phyloP scores from a whole-genome alignment of 2,888 invertebrate genomes.

The Caenorhabditis sp. region DNA sequence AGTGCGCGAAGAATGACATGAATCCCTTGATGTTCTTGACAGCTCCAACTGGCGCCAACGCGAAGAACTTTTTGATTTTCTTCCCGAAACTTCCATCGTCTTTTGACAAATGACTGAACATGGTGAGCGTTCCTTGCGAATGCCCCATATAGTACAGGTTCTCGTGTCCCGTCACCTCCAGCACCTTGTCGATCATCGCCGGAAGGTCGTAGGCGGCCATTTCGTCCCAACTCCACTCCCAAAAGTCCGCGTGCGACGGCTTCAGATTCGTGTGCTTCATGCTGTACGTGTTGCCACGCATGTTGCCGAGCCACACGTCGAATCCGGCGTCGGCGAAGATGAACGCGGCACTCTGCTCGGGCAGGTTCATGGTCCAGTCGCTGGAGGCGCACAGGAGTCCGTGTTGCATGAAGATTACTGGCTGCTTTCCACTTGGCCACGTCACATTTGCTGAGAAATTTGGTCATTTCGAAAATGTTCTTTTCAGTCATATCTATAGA shows the following conservation, averaged over 20 bases:
- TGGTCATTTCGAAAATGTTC: not conserved
- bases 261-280: constrained; percentile 58
- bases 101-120: constrained; percentile 70
- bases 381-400: constrained; percentile 82
- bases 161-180: constrained; percentile 82
- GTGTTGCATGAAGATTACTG: constrained; percentile 84
- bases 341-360: constrained; percentile 70
- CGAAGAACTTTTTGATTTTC: constrained; percentile 76
- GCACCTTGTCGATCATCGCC: constrained; percentile 85
- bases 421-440: constrained; percentile 58
- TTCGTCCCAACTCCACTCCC: constrained; percentile 85
- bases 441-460: constrained; percentile 47
- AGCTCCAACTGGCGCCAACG: constrained; percentile 75
- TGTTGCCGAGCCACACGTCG: constrained; percentile 80
- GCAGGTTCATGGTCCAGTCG: constrained; percentile 72
- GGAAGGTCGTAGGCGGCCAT: constrained; percentile 90
- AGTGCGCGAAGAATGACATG: constrained; percentile 66
- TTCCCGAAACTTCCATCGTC: constrained; percentile 59
- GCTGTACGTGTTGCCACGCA: constrained; percentile 70
- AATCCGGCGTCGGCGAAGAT: constrained; percentile 82
- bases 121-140: constrained; percentile 83
- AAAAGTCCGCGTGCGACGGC: constrained; percentile 63
- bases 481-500: too few relatives aligned
- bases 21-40: constrained; percentile 79
- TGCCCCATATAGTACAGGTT: constrained; percentile 89